These are phyloP conservation scores for Apteryx mantelli DNA, from an alignment of 2,113 vertebrate species.

Conservation along the genomic window DNA sequence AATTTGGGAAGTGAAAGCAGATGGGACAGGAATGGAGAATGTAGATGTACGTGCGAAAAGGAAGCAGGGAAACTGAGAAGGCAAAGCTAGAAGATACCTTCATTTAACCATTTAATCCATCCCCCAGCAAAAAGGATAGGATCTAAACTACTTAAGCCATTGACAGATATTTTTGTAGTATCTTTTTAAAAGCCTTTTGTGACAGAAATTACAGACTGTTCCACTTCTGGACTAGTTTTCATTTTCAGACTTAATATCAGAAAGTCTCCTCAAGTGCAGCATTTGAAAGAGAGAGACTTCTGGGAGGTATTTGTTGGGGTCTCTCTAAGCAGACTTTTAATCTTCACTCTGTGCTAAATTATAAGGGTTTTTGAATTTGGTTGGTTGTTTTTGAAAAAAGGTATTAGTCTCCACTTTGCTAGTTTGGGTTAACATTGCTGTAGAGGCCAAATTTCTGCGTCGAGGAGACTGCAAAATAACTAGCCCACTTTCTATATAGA, in stretches of 20 bases:
- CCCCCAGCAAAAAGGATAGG: background rate
- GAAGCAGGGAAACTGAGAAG: conserved; percentile 5
- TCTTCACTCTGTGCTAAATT: background rate
- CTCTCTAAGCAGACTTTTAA: background rate
- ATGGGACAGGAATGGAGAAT: background rate
- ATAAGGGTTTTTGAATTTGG: background rate
- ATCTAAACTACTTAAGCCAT: background rate
- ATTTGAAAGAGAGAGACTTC: background rate
- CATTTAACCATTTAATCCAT: background rate
- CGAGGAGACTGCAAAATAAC: background rate
- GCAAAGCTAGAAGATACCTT: background rate
- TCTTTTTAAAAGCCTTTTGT: background rate
- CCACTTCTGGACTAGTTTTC: background rate
- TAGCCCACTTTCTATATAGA: background rate
- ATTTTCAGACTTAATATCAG: background rate
- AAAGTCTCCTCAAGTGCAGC: background rate
- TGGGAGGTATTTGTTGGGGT: background rate
- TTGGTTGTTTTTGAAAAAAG: background rate
- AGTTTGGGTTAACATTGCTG: background rate
- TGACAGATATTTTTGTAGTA: background rate
- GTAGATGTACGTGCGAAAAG: background rate
- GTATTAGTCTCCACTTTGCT: background rate
- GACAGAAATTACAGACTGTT: background rate
- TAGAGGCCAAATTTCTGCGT: background rate
- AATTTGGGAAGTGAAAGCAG: conserved; percentile 16